Conservation (phyloP, 1,140 invertebrate species). For the Amphibalanus amphitrite region DNA sequence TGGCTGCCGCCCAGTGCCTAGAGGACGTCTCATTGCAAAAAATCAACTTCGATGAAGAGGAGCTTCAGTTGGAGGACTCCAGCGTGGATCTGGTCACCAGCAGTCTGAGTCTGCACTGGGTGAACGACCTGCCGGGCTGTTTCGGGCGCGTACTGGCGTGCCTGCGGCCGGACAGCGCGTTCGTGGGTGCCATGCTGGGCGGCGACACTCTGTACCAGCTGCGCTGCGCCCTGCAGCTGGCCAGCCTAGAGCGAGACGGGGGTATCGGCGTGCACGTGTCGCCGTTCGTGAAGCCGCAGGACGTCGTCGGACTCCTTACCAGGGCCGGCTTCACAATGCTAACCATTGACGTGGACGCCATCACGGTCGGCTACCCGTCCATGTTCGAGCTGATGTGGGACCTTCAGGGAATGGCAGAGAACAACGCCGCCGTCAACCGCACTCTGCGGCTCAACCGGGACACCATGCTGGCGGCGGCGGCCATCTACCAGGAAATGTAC, state of each 20-base stretch:
- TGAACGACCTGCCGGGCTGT: constrained; percentile 84
- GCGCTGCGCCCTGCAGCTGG: constrained; percentile 75
- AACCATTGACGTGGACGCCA: constrained; percentile 86
- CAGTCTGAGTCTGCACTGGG: constrained; percentile 76
- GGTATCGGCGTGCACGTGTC: constrained; percentile 87
- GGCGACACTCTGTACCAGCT: constrained; percentile 89
- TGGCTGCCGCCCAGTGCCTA: constrained; percentile 47
- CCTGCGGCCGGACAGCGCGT: constrained; percentile 78
- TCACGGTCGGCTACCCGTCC: constrained; percentile 75
- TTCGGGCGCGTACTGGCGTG: constrained; percentile 39
- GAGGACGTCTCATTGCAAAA: constrained; percentile 26
- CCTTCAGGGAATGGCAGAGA: constrained; percentile 89
- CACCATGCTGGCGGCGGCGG: constrained; percentile 64
- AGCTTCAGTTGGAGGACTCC: constrained; percentile 54
- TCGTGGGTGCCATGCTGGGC: constrained; percentile 89
- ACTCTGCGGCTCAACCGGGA: constrained; percentile 58
- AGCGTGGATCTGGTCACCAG: constrained; percentile 66
- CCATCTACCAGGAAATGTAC: constrained; percentile 71
- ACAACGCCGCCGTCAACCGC: constrained; percentile 65
- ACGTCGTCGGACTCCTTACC: constrained; percentile 60
- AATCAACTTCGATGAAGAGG: constrained; percentile 71
- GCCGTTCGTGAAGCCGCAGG: constrained; percentile 71
- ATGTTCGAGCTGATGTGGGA: constrained; percentile 93
- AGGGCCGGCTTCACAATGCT: constrained; percentile 82
- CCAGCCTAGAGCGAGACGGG: constrained; percentile 80